Evolutionary conservation across 2,888 invertebrate genomes (phyloP), one percentile per base, ranked within the genome.

Genomic region (Girardia tigrina): DNA sequence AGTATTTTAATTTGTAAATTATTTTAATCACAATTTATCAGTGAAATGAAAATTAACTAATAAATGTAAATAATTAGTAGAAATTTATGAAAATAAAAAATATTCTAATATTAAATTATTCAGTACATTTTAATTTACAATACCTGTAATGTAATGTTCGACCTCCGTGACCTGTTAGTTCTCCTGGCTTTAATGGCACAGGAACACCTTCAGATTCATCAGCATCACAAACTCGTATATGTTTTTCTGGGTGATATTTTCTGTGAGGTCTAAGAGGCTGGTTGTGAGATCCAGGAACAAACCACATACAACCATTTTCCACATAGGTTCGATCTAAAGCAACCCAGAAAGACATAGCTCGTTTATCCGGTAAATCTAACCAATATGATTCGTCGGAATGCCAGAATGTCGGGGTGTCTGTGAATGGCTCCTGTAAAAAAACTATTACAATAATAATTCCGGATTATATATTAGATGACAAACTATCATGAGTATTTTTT

Each of bases 371-470:
- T 75, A 79, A 70, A 69, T 79, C 79, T 1, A 74, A 76, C 79
- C 79, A 79, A 72, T 79, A 79, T 26, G 77, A 77, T 70, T 79
- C 77, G 28, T 79, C 79, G 73, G 77, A 77, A 56, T 79, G 79
- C 78, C 77, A 78, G 6, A 78, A 78, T 8, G 78, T 79, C 8
- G n/a, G 26, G 8, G 77, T 77, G 26, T 76, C 75, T 12, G 77
- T 77, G 42, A 75, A 72, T 20, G 79, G 78, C 12, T 75, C 72
- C 79, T 78, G 56, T 12, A 72, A 42, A 23, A 56, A 6, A 56
- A 56, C 23, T 56, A 4, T 12, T 56, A 12, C n/a, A 56, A 8
- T n/a, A n/a, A n/a, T n/a, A n/a, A n/a, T n/a, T n/a, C n/a, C n/a
- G n/a, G n/a, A n/a, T n/a, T n/a, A n/a, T n/a, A 36, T 36, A 36